Conservation (phyloP, 2,888 invertebrate genomes). For the Agelastica alni region DNA sequence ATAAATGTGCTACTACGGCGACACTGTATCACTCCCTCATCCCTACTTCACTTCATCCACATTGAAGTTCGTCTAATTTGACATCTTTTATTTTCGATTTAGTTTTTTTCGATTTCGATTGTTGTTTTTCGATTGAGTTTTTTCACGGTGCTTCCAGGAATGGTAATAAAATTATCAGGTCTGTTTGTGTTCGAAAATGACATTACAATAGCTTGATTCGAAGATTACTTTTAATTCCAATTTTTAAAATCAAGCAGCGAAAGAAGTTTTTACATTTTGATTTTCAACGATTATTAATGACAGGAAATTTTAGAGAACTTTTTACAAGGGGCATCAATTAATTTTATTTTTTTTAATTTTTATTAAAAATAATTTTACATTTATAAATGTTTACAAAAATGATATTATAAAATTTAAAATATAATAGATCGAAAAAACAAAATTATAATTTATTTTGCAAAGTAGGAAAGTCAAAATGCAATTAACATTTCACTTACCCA, state of each 20-base stretch:
- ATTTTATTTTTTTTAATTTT: no score
- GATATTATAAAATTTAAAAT: no score
- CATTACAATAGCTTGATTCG: conserved; percentile 14
- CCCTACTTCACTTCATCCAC: conserved; percentile 33
- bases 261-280: background rate
- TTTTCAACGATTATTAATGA: no score
- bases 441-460: no score
- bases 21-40: conserved; percentile 30
- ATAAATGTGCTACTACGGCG: no score
- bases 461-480: no score
- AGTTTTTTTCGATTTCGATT: conserved; percentile 36
- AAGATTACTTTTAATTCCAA: conserved; percentile 17
- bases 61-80: conserved; percentile 43
- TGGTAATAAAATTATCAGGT: conserved; percentile 23
- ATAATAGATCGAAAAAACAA: no score
- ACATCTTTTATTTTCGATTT: conserved; percentile 46
- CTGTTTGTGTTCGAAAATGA: conserved; percentile 19
- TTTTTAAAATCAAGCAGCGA: background rate
- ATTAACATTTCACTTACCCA: no score
- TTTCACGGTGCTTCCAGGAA: conserved; percentile 15
- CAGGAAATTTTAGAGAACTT: no score
- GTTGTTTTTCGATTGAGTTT: conserved; percentile 32
- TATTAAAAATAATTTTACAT: no score
- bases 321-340: no score
- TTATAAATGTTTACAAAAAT: no score